These are phyloP conservation scores for Crossocerus cetratus DNA, from an alignment of 2,888 invertebrate genomes.

Conservation along the genomic window DNA sequence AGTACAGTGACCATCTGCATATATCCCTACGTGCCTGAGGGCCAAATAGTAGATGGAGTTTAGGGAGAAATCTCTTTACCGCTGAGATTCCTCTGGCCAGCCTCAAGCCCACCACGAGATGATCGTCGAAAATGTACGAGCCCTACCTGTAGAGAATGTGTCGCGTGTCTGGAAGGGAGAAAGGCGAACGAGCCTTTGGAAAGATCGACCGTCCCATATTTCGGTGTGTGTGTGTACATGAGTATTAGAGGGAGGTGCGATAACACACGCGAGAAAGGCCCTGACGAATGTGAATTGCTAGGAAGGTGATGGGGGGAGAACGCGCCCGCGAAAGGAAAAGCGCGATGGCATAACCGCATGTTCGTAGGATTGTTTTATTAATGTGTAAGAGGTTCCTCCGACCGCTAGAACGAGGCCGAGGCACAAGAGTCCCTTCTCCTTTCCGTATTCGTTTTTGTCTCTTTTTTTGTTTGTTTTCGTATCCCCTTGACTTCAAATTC, in stretches of 20 bases:
- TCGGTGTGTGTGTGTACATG: neutral
- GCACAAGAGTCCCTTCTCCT: slow-evolving; percentile 21
- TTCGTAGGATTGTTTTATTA: slow-evolving; percentile 25
- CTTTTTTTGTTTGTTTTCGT: neutral
- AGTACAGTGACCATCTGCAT: slow-evolving; percentile 70
- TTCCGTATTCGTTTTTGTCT: slow-evolving; percentile 1
- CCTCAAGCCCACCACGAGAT: too few species aligned
- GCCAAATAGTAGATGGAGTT: neutral
- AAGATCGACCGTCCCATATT: neutral
- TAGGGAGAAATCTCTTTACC: too few species aligned
- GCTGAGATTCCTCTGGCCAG: too few species aligned
- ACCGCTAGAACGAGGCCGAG: slow-evolving; percentile 73
- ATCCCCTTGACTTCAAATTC: slow-evolving; percentile 10
- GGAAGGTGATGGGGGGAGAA: slow-evolving; percentile 30
- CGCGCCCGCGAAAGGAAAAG: slow-evolving; percentile 27
- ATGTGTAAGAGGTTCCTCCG: slow-evolving; percentile 39
- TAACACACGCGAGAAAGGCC: neutral
- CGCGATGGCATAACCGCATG: slow-evolving; percentile 23
- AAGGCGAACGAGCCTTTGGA: slow-evolving; percentile 1
- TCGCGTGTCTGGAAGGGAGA: neutral
- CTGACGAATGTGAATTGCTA: neutral
- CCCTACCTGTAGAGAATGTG: slow-evolving; percentile 2
- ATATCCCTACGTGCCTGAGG: slow-evolving; percentile 10
- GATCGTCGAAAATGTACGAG: slow-evolving; percentile 21
- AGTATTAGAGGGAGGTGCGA: slow-evolving; percentile 1